These are phyloP conservation scores for Bilobella aurantiaca DNA, from an alignment of 1,140 invertebrate genomes.

Conservation along the genomic window DNA sequence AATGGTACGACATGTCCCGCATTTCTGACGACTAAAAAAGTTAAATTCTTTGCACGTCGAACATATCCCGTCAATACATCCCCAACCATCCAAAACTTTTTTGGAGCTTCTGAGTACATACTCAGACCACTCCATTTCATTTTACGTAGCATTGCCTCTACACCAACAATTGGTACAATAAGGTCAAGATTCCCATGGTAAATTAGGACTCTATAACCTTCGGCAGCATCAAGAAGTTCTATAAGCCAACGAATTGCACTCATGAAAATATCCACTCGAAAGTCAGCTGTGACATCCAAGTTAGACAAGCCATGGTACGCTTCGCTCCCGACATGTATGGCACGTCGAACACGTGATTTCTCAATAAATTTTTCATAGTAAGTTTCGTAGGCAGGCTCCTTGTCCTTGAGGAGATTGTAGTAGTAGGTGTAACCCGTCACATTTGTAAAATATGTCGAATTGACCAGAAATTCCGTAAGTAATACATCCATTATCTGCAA, in stretches of 20 bases:
- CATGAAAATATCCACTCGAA: conserved; percentile 7
- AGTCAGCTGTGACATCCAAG: not conserved
- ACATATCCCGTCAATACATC: conserved; percentile 11
- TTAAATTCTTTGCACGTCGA: conserved; percentile 7
- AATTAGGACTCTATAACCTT: conserved; percentile 24
- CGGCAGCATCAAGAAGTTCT: conserved; percentile 20
- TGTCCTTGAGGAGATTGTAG: conserved; percentile 44
- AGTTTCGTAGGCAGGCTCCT: conserved; percentile 39
- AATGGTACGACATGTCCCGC: conserved; percentile 46
- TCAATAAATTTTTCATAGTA: conserved; percentile 42
- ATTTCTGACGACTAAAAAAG: conserved; percentile 27
- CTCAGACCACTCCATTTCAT: conserved; percentile 14
- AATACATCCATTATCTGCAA: too few species aligned
- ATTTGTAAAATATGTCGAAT: conserved; percentile 44
- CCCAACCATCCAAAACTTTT: conserved; percentile 4
- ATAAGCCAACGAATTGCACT: conserved; percentile 11
- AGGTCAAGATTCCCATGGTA: conserved; percentile 31
- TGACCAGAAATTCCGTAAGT: too few species aligned
- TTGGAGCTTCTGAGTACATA: too few species aligned
- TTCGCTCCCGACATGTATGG: conserved; percentile 48
- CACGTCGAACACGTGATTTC: conserved; percentile 38
- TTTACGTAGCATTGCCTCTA: conserved; percentile 14
- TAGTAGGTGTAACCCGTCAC: conserved; percentile 43
- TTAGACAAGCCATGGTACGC: conserved; percentile 31
- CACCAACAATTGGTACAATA: conserved; percentile 21